These are phyloP conservation scores for Panthera leo DNA, from an alignment of 2,113 vertebrate genomes.

Conservation along the genomic window DNA sequence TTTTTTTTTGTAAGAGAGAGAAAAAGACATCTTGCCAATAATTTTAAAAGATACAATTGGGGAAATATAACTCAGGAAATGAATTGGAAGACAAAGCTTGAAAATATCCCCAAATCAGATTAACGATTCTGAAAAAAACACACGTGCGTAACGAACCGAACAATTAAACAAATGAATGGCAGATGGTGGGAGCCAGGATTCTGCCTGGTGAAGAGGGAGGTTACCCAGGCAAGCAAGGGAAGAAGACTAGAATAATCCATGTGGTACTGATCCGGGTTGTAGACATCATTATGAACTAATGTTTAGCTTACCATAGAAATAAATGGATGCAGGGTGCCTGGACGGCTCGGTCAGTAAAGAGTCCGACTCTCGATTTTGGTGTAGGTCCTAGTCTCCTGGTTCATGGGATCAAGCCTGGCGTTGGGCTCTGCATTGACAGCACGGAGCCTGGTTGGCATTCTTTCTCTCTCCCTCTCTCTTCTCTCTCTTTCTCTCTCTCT, in stretches of 20 bases:
- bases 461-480: no score
- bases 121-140: not conserved
- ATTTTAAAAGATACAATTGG: not conserved
- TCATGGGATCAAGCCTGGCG: no score
- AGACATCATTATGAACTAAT: not conserved
- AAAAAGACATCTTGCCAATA: not conserved
- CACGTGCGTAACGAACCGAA: not conserved
- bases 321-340: no score
- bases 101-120: not conserved
- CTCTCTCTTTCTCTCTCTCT: no score
- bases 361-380: no score
- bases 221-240: not conserved
- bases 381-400: no score
- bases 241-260: not conserved
- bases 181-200: not conserved
- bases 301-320: not conserved
- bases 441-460: no score
- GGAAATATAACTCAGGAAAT: not conserved
- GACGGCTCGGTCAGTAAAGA: no score
- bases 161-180: not conserved
- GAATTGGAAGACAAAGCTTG: not conserved
- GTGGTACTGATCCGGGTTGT: not conserved
- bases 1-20: not conserved
- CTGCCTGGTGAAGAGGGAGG: not conserved
- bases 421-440: no score